These are phyloP conservation scores for Urocynchramus pylzowi DNA, from an alignment of 2,113 vertebrate genomes.

Conservation along the genomic window DNA sequence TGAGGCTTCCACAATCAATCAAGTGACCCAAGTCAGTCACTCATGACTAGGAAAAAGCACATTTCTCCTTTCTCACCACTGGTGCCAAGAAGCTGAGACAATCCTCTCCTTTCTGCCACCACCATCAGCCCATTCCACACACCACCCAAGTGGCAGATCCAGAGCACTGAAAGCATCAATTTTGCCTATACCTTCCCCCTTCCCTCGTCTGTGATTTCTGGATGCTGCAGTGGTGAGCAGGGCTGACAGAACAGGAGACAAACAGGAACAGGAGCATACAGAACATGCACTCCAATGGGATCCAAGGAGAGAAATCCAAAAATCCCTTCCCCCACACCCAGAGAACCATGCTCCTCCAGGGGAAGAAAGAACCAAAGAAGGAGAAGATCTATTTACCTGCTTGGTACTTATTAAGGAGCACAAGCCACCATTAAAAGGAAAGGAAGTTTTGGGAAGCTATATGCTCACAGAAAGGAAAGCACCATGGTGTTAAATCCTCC, in stretches of 20 bases:
- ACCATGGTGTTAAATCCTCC: neutral
- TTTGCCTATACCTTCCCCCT: neutral
- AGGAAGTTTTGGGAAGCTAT: neutral
- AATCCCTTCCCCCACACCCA: neutral
- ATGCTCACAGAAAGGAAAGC: neutral
- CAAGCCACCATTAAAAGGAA: neutral
- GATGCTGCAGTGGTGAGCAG: neutral
- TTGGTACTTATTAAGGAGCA: neutral
- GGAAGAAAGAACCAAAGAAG: neutral
- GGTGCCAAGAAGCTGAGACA: slow-evolving; percentile 4
- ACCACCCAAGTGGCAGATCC: neutral
- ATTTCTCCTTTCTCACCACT: slow-evolving; percentile 25
- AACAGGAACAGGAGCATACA: fast-evolving
- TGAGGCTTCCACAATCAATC: slow-evolving; percentile 49
- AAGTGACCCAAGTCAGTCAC: slow-evolving; percentile 38
- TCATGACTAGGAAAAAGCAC: slow-evolving; percentile 33
- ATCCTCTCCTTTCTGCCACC: neutral
- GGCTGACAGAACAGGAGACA: neutral
- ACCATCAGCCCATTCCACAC: neutral
- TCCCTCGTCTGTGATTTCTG: neutral
- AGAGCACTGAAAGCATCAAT: neutral
- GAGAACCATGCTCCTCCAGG: neutral
- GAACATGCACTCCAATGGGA: neutral
- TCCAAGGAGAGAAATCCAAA: neutral
- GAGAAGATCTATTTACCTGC: neutral